Evolutionary conservation across 1,140 invertebrate species (phyloP), one percentile per base, ranked within the genome.

Genomic region (Leptinotarsa defecta): DNA sequence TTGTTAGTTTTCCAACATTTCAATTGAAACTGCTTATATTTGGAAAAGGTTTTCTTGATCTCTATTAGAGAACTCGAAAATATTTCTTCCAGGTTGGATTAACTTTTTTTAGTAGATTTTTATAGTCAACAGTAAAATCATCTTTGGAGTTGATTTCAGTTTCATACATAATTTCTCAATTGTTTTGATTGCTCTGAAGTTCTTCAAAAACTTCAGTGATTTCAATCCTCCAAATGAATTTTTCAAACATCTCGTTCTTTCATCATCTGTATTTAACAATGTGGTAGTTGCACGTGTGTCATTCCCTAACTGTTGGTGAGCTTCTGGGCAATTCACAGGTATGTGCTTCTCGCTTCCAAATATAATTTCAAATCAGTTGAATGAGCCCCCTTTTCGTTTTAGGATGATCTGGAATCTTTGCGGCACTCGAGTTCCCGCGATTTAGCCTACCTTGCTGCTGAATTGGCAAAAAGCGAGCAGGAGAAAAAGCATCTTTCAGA

Each of bases 361-460:
- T 15, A 19, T 6, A 15, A 15, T 17, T 17, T 65, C 20, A 4
- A 20, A 5, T 34, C 4, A 65, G 11, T 34, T 34, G 17, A 24
- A 65, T 22, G 13, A 24, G 17, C 5, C 22, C 43, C 68, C 4
- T 20, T 68, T 71, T 17, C 71, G 20, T 81, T 85, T 82, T 84
- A 91, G 92, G 92, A 93, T 80, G 91, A 93, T 80, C 86, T 93
- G 82, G 91, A 93, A 79, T 88, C 88, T 17, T 81, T 91, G 3
- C 86, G 91, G 1, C 91, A 92, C 49, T 88, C 89, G 8, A 91
- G 89, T 70, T 87, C 91, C 17, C 86, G 89, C 17, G 91, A 92
- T 83, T 87, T 89, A 49, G 87, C 88, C 34, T 86, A 89, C 69
- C 80, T 92, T 22, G 88, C 88, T 0, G 87, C 87, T 13, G 87